Percentiles rank a stretch among this genome's conserved stretches.
These are phyloP conservation scores for Hypotaenidia philippensis DNA, from an alignment of 2,797 vertebrate genomes.

Conservation along the genomic window DNA sequence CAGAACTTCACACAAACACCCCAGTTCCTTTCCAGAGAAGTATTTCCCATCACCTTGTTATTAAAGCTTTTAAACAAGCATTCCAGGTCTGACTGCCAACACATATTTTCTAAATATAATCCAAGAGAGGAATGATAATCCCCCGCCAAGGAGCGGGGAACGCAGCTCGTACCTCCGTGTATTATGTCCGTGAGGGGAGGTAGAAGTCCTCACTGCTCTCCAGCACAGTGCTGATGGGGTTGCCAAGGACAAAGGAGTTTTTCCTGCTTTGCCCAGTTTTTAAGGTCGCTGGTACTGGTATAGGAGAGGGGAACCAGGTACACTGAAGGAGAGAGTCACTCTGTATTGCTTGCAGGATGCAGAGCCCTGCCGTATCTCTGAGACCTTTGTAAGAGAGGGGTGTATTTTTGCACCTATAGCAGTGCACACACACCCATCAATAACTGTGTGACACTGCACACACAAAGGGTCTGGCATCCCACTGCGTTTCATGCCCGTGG, in stretches of 20 bases:
- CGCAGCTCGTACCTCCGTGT: neutral
- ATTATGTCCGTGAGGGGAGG: neutral
- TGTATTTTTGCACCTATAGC: neutral
- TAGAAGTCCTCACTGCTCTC: neutral
- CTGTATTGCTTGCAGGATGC: neutral
- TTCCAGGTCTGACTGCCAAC: neutral
- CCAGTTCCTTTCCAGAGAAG: neutral
- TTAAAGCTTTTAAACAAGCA: neutral
- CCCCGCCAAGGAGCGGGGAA: neutral
- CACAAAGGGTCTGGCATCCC: neutral
- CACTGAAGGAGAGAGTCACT: neutral
- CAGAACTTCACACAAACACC: neutral
- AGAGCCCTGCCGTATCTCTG: neutral
- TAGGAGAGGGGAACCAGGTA: neutral
- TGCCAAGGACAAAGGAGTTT: neutral
- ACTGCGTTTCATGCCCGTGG: rapidly evolving
- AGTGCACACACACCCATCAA: neutral
- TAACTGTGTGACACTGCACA: rapidly evolving
- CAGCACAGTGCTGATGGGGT: neutral
- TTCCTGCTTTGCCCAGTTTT: too few relatives aligned
- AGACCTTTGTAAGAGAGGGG: neutral
- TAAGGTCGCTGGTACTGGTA: too few relatives aligned
- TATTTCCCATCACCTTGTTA: neutral
- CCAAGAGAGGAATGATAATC: neutral
- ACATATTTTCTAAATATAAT: neutral